Evolutionary conservation across 2,888 invertebrate species (phyloP).

Genomic region (Erebia aethiops): DNA sequence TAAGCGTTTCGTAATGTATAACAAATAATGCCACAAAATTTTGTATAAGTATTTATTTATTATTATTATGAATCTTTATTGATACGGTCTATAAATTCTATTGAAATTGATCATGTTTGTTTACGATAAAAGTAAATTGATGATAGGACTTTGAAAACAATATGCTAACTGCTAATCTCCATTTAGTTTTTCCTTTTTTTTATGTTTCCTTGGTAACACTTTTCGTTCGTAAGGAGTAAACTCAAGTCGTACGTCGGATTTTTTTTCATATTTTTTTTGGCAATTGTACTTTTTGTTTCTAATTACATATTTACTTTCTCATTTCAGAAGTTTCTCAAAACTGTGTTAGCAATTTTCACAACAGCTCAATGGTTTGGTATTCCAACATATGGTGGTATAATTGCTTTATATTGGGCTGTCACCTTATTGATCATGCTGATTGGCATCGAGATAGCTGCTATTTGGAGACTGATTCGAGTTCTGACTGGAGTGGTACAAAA

Average conservation of each 20-base stretch:
- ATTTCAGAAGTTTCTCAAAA: constrained; percentile 58
- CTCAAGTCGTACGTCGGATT: too few species aligned
- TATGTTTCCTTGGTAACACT: too few species aligned
- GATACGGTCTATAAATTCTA: background rate
- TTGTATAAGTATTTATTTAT: too few species aligned
- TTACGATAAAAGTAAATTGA: too few species aligned
- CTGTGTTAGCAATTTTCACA: constrained; percentile 51
- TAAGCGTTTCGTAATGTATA: background rate
- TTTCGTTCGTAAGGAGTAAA: too few species aligned
- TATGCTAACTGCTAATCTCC: too few species aligned
- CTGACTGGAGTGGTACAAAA: constrained; percentile 47
- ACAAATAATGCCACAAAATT: too few species aligned
- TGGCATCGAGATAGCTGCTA: constrained; percentile 50
- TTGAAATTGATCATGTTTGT: too few species aligned
- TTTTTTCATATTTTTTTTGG: too few species aligned
- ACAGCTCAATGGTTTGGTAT: constrained; percentile 60
- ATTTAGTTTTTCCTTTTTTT: too few species aligned
- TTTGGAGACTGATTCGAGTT: constrained; percentile 56
- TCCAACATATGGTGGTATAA: constrained; percentile 48
- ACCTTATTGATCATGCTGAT: constrained; percentile 50
- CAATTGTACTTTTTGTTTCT: background rate
- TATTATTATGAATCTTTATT: too few species aligned
- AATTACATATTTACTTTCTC: background rate
- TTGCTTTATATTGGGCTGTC: constrained; percentile 47
- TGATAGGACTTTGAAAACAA: too few species aligned